Conservation (phyloP, 2,888 invertebrate genomes). For the Cerastis rubricosa region DNA sequence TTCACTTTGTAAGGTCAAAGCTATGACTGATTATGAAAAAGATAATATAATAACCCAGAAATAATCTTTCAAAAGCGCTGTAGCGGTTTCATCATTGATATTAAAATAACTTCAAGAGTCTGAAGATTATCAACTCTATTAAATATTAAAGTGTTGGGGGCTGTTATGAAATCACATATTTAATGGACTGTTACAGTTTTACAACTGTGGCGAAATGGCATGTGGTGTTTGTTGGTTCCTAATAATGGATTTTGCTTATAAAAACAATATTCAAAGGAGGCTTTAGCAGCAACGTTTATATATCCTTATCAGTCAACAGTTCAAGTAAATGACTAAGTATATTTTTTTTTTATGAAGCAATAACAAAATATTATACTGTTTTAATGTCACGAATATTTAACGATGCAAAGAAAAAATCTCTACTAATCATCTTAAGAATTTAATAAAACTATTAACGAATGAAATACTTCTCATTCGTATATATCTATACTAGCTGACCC, state of each 20-base stretch:
- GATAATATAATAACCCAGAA: not conserved
- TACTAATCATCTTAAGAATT: not conserved
- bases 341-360: too few species aligned
- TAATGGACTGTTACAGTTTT: constrained; percentile 22
- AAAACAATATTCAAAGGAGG: not conserved
- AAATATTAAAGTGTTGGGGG: constrained; percentile 2
- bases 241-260: not conserved
- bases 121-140: constrained; percentile 8
- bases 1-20: not conserved
- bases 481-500: not conserved
- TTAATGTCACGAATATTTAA: not conserved
- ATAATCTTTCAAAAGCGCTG: not conserved
- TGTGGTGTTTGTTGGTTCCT: not conserved
- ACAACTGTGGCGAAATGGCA: not conserved
- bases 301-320: too few species aligned
- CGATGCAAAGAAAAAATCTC: not conserved
- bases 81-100: not conserved
- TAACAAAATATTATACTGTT: not conserved
- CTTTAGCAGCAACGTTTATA: too few species aligned
- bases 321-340: too few species aligned
- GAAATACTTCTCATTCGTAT: too few species aligned
- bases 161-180: constrained; percentile 18
- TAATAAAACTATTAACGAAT: too few species aligned
- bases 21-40: not conserved
- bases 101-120: not conserved